A percentile compares a stretch with the other conserved stretches of the same genome.
phyloP scores from a whole-genome alignment of 2,888 invertebrate genomes.

The Drosophila acutilabella region DNA sequence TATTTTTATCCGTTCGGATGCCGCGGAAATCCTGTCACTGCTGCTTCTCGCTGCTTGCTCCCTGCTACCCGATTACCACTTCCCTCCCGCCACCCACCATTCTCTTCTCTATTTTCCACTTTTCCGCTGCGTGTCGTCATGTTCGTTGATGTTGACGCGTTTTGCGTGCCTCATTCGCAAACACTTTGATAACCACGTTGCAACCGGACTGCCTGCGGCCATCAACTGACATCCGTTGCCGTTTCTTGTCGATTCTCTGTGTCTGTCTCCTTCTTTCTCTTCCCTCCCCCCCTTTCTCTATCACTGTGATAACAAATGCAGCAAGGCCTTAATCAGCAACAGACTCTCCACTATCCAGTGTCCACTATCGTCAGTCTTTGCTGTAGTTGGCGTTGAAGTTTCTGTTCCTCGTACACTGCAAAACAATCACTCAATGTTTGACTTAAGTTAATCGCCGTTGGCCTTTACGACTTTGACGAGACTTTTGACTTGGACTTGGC shows the following conservation, averaged over 20 bases:
- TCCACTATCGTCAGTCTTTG: not conserved
- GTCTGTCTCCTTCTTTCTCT: not conserved
- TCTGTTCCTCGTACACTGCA: constrained; percentile 40
- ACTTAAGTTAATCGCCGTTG: constrained; percentile 80
- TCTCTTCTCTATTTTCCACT: constrained; percentile 9
- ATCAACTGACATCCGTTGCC: constrained; percentile 11
- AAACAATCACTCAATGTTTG: constrained; percentile 81
- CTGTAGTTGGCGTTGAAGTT: constrained; percentile 26
- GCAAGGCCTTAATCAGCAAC: constrained; percentile 59
- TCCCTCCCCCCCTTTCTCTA: not conserved
- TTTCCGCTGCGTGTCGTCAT: constrained; percentile 20
- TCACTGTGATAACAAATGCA: constrained; percentile 71
- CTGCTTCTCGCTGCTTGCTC: constrained; percentile 4
- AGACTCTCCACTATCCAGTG: constrained; percentile 42
- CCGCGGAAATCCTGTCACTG: constrained; percentile 76
- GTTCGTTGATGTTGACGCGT: constrained; percentile 36
- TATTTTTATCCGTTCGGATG: constrained; percentile 78
- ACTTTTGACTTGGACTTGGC: constrained; percentile 45
- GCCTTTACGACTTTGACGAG: constrained; percentile 62
- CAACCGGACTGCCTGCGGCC: constrained; percentile 45
- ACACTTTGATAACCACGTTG: constrained; percentile 47
- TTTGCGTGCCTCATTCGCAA: constrained; percentile 40
- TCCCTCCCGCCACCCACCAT: constrained; percentile 4
- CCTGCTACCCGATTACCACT: constrained; percentile 19
- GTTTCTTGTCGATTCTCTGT: not conserved